Evolutionary conservation across 2,797 vertebrate species (phyloP), one percentile per base, ranked within the genome.

Genomic region (Mareca strepera): DNA sequence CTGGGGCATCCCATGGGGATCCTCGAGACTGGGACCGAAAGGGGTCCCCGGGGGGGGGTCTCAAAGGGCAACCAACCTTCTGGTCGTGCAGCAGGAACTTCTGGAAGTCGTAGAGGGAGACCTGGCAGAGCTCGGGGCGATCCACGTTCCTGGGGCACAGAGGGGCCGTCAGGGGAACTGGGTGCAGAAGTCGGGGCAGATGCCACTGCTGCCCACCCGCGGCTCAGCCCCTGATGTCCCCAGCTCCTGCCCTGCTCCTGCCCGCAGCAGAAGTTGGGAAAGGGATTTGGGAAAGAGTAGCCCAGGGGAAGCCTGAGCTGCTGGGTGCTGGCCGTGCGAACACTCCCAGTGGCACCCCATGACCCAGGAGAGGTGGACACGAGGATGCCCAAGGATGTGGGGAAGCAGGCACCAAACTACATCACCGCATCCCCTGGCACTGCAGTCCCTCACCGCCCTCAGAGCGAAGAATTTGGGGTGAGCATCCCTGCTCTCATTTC

Each of bases 81-180:
- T 99, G 98, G 94, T 99, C 98, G 6, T 98, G 98, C 95, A 98
- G 98, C 50, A 99, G 90, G 94, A 99, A 99, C 97, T 98, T 98
- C 98, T 99, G 98, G 97, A 99, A 99, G 97, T 99, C 98, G 1
- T 98, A 98, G 26, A 99, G 97, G 25, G 98, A 98, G 93, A 99
- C 98, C 73, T 98, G 98, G 96, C 98, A 99, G 44, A 98, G 97
- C 96, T 98, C 98, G 0, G 98, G 98, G 58, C 98, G 96, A 73
- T 99, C 98, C 11, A 98, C 98, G 0, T 99, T 99, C 94, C 98
- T 99, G 93, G 41, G 13, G 79, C 8, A 91, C 0, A 11, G 43
- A 92, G 72, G 0, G 1, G 25, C 8, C 56, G 17, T 43, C 79
- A 75, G 46, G 6, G 17, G 82, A 55, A 63, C 56, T 6, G 6